Evolutionary conservation across 2,797 vertebrate genomes (phyloP).

Genomic region (Dipus sagitta): DNA sequence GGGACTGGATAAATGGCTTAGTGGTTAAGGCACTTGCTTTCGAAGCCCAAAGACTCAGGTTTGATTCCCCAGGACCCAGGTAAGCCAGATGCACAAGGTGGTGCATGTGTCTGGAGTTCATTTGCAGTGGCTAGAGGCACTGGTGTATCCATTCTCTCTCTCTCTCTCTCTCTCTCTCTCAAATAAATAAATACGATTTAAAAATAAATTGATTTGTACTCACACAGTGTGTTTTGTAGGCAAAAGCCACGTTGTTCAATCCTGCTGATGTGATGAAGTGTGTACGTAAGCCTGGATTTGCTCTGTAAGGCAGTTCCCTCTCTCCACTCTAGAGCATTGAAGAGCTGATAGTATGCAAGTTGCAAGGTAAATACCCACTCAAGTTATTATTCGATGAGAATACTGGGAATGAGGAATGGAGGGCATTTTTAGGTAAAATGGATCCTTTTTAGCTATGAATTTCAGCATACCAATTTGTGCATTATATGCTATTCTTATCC

Average conservation of each 20-base stretch:
- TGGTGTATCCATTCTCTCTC: no score
- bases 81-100: no score
- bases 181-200: no score
- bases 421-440: neutral
- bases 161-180: no score
- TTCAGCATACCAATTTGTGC: neutral
- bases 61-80: no score
- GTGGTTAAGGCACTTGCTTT: no score
- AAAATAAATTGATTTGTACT: neutral
- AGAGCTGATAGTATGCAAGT: neutral
- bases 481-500: neutral
- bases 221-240: neutral
- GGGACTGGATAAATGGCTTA: no score
- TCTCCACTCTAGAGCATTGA: neutral
- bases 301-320: no score
- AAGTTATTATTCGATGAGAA: neutral
- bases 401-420: neutral
- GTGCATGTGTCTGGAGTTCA: no score
- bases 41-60: no score
- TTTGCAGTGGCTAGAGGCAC: no score
- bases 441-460: neutral
- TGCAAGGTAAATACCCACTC: neutral
- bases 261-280: neutral
- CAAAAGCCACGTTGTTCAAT: neutral
- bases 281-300: neutral